These are phyloP conservation scores for Bombylius major DNA, from an alignment of 2,888 invertebrate species.

Conservation along the genomic window DNA sequence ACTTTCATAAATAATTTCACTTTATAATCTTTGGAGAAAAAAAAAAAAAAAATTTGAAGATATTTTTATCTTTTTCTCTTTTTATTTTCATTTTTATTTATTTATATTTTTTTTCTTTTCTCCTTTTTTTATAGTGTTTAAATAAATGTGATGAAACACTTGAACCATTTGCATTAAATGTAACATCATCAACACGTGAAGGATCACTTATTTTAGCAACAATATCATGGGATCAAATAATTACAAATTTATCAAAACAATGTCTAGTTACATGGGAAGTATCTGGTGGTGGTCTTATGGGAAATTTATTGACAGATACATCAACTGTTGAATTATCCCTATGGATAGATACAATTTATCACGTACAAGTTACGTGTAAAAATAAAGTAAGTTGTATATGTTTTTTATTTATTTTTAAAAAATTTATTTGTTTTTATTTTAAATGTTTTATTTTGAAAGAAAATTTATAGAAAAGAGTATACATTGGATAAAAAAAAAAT, in stretches of 20 bases:
- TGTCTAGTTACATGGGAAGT: constrained; percentile 77
- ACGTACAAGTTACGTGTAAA: constrained; percentile 54
- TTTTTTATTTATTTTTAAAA: no score
- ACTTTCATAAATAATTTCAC: no score
- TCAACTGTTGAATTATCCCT: constrained; percentile 65
- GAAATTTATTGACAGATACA: constrained; percentile 68
- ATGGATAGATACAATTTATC: constrained; percentile 70
- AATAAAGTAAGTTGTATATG: constrained; percentile 25
- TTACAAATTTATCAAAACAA: constrained; percentile 33
- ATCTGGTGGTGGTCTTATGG: constrained; percentile 66
- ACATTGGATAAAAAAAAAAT: no score
- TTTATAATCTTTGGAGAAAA: no score
- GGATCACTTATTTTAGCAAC: constrained; percentile 26
- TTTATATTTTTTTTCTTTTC: no score
- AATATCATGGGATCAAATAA: constrained; percentile 28
- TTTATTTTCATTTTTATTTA: no score
- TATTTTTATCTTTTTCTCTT: no score
- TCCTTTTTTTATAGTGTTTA: constrained; percentile 23
- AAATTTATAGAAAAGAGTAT: no score
- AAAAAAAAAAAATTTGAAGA: no score
- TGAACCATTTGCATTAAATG: constrained; percentile 25
- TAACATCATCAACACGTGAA: constrained; percentile 25
- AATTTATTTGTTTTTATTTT: no score
- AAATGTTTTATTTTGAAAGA: no score
- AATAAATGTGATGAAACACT: constrained; percentile 27